phyloP scores from a whole-genome alignment of 1,140 invertebrate species.

The Camponotus vicinus region DNA sequence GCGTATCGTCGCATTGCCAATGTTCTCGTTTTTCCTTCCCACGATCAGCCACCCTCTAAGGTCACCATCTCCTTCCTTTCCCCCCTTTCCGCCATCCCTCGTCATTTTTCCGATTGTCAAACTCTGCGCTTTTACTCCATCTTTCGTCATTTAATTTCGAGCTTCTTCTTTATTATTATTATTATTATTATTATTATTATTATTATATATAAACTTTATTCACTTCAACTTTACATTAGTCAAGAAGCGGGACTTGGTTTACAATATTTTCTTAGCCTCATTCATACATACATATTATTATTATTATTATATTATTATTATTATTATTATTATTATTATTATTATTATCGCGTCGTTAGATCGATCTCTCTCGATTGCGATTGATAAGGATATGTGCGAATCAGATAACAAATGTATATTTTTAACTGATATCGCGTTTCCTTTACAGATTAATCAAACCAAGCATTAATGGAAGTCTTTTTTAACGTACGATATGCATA shows the following conservation, averaged over 20 bases:
- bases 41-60: constrained; percentile 23
- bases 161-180: not conserved
- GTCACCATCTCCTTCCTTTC: not conserved
- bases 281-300: too few relatives aligned
- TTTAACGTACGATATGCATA: not conserved
- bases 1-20: constrained; percentile 75
- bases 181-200: too few relatives aligned
- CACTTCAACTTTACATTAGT: too few relatives aligned
- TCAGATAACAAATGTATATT: constrained; percentile 12
- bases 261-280: too few relatives aligned
- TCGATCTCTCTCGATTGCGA: not conserved
- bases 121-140: not conserved
- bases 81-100: not conserved
- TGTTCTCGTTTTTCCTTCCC: constrained; percentile 57
- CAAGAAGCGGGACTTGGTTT: too few relatives aligned
- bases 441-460: not conserved
- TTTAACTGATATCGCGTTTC: constrained; percentile 2
- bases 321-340: not conserved
- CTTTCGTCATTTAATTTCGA: constrained; percentile 11
- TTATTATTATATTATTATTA: too few relatives aligned
- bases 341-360: not conserved
- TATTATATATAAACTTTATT: too few relatives aligned
- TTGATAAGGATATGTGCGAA: not conserved
- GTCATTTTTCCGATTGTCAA: constrained; percentile 13
- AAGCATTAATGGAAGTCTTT: not conserved